These are phyloP conservation scores for Channa maculata DNA, from an alignment of 2,113 vertebrate genomes.

Conservation along the genomic window DNA sequence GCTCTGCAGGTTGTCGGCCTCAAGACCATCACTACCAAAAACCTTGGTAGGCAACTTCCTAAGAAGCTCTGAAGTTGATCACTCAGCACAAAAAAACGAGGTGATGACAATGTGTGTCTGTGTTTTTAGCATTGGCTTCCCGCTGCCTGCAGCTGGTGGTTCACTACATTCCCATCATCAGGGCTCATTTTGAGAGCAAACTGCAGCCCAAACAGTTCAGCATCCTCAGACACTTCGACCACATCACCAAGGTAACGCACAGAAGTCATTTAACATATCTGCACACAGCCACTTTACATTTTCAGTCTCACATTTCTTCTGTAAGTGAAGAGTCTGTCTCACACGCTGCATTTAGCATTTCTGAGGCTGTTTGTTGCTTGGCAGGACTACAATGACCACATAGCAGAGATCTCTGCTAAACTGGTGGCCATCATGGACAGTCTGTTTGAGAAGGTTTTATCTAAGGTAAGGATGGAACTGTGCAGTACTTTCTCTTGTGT, in stretches of 20 bases:
- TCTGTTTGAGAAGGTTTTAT: slow-evolving; percentile 94
- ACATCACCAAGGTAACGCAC: slow-evolving; percentile 94
- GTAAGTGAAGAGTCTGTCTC: no score
- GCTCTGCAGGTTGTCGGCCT: slow-evolving; percentile 97
- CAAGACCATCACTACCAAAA: slow-evolving; percentile 99
- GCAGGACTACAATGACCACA: slow-evolving; percentile 98
- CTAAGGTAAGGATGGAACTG: slow-evolving; percentile 85
- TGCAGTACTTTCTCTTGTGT: no score
- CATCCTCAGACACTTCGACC: slow-evolving; percentile 96
- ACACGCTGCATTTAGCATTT: background rate
- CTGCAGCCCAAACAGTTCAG: slow-evolving; percentile 95
- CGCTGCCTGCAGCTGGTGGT: slow-evolving; percentile 97
- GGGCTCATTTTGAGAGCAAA: slow-evolving; percentile 94
- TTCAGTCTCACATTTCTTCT: no score
- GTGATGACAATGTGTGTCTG: background rate
- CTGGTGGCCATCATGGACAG: slow-evolving; percentile 99
- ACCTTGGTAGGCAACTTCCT: slow-evolving; percentile 86
- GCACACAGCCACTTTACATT: no score
- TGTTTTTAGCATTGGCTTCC: slow-evolving; percentile 90
- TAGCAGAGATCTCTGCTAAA: slow-evolving; percentile 95
- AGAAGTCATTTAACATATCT: no score
- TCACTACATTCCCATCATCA: slow-evolving; percentile 95
- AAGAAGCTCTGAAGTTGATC: no score
- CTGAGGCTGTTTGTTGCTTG: slow-evolving; percentile 15
- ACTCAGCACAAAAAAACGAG: no score